These are phyloP conservation scores for Morpho deidamia DNA, from an alignment of 2,888 invertebrate species.

Conservation along the genomic window DNA sequence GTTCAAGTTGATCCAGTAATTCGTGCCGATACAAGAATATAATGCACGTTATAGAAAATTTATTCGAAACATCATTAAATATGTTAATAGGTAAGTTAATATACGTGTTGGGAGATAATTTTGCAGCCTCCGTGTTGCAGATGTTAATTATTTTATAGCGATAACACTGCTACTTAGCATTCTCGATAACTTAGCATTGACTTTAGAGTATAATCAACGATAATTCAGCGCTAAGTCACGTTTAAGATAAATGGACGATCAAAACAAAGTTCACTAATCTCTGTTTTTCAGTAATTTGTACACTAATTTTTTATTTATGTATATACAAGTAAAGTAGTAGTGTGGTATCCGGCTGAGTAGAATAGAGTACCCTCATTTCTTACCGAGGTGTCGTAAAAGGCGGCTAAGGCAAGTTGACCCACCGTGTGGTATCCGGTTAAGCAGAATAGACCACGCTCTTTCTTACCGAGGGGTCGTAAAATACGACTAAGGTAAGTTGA, in stretches of 20 bases:
- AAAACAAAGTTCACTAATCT: background rate
- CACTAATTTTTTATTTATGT: too few species aligned
- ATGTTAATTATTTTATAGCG: slow-evolving; percentile 27
- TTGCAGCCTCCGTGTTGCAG: slow-evolving; percentile 21
- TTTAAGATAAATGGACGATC: background rate
- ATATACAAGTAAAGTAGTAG: too few species aligned
- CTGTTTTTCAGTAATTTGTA: too few species aligned
- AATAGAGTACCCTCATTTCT: too few species aligned
- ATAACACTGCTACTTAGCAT: slow-evolving; percentile 22
- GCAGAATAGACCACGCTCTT: too few species aligned
- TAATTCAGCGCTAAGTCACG: slow-evolving; percentile 7
- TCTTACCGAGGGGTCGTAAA: too few species aligned
- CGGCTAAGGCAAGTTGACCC: too few species aligned
- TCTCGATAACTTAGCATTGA: slow-evolving; percentile 21
- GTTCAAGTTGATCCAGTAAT: background rate
- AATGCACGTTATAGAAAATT: slow-evolving; percentile 20
- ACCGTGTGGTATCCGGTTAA: too few species aligned
- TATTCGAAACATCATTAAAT: slow-evolving; percentile 28
- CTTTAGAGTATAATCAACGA: slow-evolving; percentile 15
- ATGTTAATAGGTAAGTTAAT: slow-evolving; percentile 33
- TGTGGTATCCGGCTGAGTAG: too few species aligned
- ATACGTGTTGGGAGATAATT: slow-evolving; percentile 30
- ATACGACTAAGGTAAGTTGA: too few species aligned
- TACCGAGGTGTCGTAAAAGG: too few species aligned
- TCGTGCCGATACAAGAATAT: slow-evolving; percentile 14